Conservation (phyloP, 2,888 invertebrate genomes). For the Latrodectus hesperus region DNA sequence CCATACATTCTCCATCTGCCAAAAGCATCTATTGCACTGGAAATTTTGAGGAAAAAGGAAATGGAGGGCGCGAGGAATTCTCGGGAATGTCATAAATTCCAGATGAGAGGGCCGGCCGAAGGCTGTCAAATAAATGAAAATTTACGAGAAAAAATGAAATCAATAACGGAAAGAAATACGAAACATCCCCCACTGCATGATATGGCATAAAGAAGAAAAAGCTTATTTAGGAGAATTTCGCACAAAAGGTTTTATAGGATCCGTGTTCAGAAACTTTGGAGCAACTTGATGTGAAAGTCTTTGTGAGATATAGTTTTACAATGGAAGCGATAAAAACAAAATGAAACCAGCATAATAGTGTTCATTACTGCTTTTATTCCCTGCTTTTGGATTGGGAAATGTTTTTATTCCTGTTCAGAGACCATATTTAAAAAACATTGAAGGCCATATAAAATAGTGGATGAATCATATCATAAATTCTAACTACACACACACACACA, state of each 20-base stretch:
- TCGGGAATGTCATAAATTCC: constrained; percentile 37
- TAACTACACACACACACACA: no score
- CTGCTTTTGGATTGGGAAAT: no score
- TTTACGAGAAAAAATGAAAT: constrained; percentile 42
- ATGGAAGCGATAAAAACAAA: not conserved
- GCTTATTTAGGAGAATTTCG: constrained; percentile 23
- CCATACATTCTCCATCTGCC: not conserved
- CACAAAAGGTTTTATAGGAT: not conserved
- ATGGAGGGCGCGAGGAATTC: constrained; percentile 10
- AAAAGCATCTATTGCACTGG: not conserved
- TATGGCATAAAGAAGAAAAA: constrained; percentile 13
- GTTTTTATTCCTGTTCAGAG: no score
- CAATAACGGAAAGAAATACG: constrained; percentile 28
- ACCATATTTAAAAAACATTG: no score
- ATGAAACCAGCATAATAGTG: not conserved
- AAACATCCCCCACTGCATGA: not conserved
- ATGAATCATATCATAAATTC: no score
- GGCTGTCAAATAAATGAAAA: constrained; percentile 60
- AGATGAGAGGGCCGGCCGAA: constrained; percentile 6
- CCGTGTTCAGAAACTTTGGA: not conserved
- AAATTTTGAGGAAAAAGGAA: not conserved
- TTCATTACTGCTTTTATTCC: no score
- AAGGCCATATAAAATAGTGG: no score
- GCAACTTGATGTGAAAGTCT: not conserved
- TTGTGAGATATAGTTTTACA: not conserved